Conservation (phyloP, 2,113 vertebrate genomes). For the Lonchura striata region DNA sequence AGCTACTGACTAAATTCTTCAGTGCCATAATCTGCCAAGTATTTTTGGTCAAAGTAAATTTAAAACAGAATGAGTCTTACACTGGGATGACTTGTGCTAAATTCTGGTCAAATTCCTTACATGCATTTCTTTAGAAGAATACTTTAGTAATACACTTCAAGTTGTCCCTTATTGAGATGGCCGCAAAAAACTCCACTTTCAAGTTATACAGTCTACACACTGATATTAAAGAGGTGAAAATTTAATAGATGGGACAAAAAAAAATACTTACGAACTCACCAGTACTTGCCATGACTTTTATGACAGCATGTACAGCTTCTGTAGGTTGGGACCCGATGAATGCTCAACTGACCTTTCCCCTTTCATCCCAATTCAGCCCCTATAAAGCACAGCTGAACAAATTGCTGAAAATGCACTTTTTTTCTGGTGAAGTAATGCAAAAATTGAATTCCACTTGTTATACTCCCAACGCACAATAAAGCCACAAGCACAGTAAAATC, state of each 20-base stretch:
- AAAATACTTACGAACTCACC: neutral
- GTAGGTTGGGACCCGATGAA: neutral
- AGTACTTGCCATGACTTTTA: neutral
- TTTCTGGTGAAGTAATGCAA: conserved; percentile 13
- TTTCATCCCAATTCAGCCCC: neutral
- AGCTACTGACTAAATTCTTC: neutral
- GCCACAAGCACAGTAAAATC: conserved; percentile 44
- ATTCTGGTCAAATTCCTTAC: neutral
- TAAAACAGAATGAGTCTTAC: neutral
- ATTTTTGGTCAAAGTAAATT: neutral
- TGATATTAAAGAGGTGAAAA: neutral
- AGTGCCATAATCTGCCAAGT: neutral
- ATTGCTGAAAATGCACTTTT: neutral
- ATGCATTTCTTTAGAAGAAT: neutral
- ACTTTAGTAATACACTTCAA: neutral
- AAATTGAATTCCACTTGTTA: neutral
- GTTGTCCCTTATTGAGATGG: neutral
- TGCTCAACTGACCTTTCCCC: neutral
- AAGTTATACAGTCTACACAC: neutral
- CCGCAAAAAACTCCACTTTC: neutral
- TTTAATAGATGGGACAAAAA: neutral
- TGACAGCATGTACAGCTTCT: neutral
- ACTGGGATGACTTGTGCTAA: neutral
- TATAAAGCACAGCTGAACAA: neutral
- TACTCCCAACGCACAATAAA: neutral